Percentiles rank a stretch among this genome's conserved stretches.
Conservation (phyloP, 1,140 invertebrate species). For the Cherax destructor region DNA sequence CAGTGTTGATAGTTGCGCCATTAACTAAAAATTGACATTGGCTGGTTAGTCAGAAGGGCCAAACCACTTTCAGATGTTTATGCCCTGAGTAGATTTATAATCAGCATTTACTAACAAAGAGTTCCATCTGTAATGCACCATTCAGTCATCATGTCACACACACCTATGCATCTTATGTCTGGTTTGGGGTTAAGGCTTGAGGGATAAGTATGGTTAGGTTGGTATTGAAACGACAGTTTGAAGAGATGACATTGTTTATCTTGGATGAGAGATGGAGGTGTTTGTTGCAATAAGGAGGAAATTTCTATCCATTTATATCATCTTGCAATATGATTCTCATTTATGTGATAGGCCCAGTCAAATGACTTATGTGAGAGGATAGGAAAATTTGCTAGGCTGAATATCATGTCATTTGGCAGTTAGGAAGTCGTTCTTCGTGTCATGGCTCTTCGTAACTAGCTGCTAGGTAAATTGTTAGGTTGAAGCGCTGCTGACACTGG, state of each 20-base stretch:
- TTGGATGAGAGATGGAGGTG: slow-evolving; percentile 4
- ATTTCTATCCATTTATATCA: slow-evolving; percentile 4
- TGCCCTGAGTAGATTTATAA: background rate
- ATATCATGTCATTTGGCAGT: slow-evolving; percentile 47
- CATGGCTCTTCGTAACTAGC: slow-evolving; percentile 37
- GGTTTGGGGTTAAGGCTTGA: slow-evolving; percentile 15
- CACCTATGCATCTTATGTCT: slow-evolving; percentile 28
- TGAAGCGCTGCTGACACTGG: background rate
- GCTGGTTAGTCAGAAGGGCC: slow-evolving; percentile 1
- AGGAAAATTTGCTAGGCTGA: slow-evolving; percentile 43
- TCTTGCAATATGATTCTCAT: slow-evolving; percentile 36
- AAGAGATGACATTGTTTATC: slow-evolving; percentile 8
- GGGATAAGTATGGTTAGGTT: background rate
- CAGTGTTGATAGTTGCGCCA: slow-evolving; percentile 61
- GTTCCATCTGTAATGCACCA: slow-evolving; percentile 7
- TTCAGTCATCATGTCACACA: background rate
- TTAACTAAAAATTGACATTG: slow-evolving; percentile 44
- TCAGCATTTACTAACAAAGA: background rate
- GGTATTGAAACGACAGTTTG: background rate
- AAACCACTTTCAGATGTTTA: background rate
- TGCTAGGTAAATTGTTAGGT: slow-evolving; percentile 68
- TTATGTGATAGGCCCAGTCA: slow-evolving; percentile 54
- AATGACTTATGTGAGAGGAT: slow-evolving; percentile 27
- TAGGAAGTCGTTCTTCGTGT: slow-evolving; percentile 22
- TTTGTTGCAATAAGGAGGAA: slow-evolving; percentile 7